Percentiles rank a stretch among this genome's conserved stretches.
Evolutionary conservation across 2,113 vertebrate species (phyloP).

Genomic region (Grallaria varia): DNA sequence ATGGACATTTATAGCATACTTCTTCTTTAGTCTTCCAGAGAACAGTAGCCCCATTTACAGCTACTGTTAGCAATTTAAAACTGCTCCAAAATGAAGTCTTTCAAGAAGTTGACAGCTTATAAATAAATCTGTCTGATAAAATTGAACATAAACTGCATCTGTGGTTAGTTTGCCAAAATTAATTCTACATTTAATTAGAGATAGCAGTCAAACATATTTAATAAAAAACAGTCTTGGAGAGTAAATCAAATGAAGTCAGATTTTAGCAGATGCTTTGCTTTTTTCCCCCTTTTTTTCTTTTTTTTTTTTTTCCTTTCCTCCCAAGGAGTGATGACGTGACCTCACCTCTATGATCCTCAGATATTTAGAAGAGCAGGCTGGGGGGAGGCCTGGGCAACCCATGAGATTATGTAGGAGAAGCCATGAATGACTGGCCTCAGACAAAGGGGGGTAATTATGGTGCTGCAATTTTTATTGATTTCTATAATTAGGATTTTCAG

Average conservation of each 20-base stretch:
- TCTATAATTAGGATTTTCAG: constrained; percentile 59
- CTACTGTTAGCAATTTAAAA: constrained; percentile 84
- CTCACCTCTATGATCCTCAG: constrained; percentile 66
- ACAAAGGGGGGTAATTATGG: constrained; percentile 49
- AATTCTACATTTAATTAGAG: constrained; percentile 86
- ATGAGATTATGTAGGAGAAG: constrained; percentile 48
- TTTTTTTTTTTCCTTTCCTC: background rate
- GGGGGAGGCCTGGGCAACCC: constrained; percentile 33
- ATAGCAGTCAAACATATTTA: constrained; percentile 86
- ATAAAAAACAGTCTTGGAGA: constrained; percentile 80
- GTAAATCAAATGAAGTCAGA: constrained; percentile 81
- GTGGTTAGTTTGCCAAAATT: constrained; percentile 84
- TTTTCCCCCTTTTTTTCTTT: background rate
- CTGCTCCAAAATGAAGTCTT: constrained; percentile 85
- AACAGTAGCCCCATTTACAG: constrained; percentile 86
- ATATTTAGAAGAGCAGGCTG: constrained; percentile 28
- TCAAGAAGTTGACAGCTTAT: constrained; percentile 86
- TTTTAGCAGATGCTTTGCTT: constrained; percentile 70
- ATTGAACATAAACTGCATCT: constrained; percentile 84
- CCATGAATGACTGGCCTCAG: constrained; percentile 53
- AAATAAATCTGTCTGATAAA: constrained; percentile 88
- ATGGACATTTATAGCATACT: constrained; percentile 83
- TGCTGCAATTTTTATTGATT: constrained; percentile 54
- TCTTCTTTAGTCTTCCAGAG: constrained; percentile 79
- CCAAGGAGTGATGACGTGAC: constrained; percentile 57